Evolutionary conservation across 1,140 invertebrate genomes (phyloP), one percentile per base, ranked within the genome.

Genomic region (Diabrotica undecimpunctata): DNA sequence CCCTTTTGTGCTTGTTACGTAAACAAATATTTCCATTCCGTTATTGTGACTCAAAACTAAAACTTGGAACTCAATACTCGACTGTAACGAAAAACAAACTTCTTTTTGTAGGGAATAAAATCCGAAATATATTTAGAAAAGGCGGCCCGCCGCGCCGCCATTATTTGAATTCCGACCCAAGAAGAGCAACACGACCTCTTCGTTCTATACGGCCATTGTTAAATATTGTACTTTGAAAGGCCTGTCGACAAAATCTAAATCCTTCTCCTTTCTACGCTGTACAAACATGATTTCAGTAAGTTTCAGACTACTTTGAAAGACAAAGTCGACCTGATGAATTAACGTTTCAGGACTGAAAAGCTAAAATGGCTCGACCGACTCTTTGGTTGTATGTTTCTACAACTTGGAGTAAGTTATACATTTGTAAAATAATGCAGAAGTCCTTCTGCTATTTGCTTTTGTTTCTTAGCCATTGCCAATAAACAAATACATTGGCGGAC

Each of bases 291-390:
- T 46, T 46, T 46, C 5, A 46, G 41, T 46, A 10, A 46, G 41
- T 46, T 46, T 46, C 41, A 8, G 8, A 6, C 3, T 2, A 46
- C 41, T 46, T n/a, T n/a, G n/a, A 46, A 46, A 46, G 41, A 46
- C 41, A 46, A 46, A 46, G 41, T 46, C 41, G 41, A 46, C 41
- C 41, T 46, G 41, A 46, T 46, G 41, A 46, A 46, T 46, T 46
- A 46, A 46, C 41, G 41, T 46, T 46, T 46, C 41, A 46, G 3
- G 41, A 46, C 41, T 10, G 41, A 46, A 46, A 46, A 10, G 41
- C n/a, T 46, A 6, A 46, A 46, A 46, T 46, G n/a, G 41, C 41
- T 46, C 41, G 41, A 8, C n/a, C 41, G n/a, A 46, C 41, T 46
- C 41, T 8, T 46, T n/a, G 8, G n/a, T n/a, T 46, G 8, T 46